Evolutionary conservation across 2,797 vertebrate genomes (phyloP), one percentile per base, ranked within the genome.

Genomic region (Acipenser transmontanus): DNA sequence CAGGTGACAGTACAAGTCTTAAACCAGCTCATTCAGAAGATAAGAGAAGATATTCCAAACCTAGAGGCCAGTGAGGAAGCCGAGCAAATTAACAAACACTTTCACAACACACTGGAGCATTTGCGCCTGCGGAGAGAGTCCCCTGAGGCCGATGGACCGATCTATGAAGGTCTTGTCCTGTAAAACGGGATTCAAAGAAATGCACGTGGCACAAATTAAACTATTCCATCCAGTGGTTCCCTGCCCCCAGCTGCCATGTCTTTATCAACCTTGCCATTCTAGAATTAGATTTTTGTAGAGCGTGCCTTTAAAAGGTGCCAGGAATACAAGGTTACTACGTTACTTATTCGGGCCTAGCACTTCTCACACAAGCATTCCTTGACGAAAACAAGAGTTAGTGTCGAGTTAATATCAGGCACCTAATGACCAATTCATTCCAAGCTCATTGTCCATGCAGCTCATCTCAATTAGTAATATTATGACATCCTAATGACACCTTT

Each of bases 51-150:
- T 76, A 92, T 99, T 52, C 97, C 97, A 61, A 97, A 94, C 83
- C 92, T 98, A 59, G 97, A 99, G 77, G 92, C 96, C 13, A 95
- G 94, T 57, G 97, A 99, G 82, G 97, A 99, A 83, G 98, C 96
- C 0, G 97, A 99, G 85, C 97, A 99, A 83, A 98, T 99, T 80
- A 99, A 98, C 91, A 99, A 99, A 91, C 97, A 99, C 79, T 99
- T 99, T 88, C 94, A 96, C 75, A 99, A 99, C 80, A 99, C 97
- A 49, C 89, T 99, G 92, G 96, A 99, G 81, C 97, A 99, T 72
- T 91, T 99, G 71, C 95, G 95, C 65, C 84, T 97, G 84, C 89
- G 97, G 86, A 91, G 92, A 72, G 97, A 98, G 61, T 94, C 95
- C 1, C 93, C 97, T 0, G 95, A 98, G 74, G 91, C 95, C 0